Conservation (phyloP, 2,797 vertebrate genomes). For the Philypnodon macrostomus region DNA sequence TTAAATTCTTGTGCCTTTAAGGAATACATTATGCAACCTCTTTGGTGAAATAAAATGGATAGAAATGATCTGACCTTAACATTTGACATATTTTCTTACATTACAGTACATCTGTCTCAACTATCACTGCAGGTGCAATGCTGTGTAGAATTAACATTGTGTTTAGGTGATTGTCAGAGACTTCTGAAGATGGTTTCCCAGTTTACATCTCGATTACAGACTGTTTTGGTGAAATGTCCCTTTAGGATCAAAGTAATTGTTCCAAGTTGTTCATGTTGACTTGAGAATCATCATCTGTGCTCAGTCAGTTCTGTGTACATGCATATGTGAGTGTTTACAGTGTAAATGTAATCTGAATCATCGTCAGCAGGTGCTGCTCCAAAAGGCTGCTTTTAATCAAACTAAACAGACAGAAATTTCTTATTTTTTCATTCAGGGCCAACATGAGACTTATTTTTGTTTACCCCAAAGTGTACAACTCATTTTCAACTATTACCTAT, state of each 20-base stretch:
- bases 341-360: conserved; percentile 7
- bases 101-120: too few species aligned
- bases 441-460: too few species aligned
- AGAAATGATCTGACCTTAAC: too few species aligned
- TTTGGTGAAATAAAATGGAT: not conserved
- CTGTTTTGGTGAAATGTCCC: conserved; percentile 34
- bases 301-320: conserved; percentile 22
- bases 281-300: conserved; percentile 29
- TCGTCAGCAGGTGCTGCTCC: conserved; percentile 20
- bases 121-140: not conserved
- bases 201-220: conserved; percentile 34
- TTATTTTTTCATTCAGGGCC: too few species aligned
- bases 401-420: not conserved
- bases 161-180: not conserved
- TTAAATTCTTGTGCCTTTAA: not conserved
- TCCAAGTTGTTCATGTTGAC: conserved; percentile 13
- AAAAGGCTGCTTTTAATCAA: conserved; percentile 13
- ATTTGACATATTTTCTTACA: too few species aligned
- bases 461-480: too few species aligned
- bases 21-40: not conserved
- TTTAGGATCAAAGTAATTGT: conserved; percentile 20
- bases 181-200: conserved; percentile 13
- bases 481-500: too few species aligned
- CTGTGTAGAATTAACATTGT: not conserved
- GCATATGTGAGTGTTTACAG: conserved; percentile 6